Conservation (phyloP, 2,888 invertebrate genomes). For the Nephrotoma appendiculata region DNA sequence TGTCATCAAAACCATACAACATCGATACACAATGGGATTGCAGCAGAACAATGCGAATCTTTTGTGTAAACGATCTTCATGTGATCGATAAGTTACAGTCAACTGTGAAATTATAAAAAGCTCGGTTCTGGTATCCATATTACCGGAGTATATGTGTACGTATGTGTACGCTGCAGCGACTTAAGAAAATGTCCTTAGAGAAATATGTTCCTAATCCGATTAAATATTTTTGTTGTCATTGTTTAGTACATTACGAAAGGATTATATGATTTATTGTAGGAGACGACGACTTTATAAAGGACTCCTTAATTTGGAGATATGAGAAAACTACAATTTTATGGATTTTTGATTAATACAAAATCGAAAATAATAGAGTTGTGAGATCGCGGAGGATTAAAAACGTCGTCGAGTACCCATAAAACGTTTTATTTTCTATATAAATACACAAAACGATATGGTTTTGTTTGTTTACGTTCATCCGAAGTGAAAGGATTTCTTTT, state of each 20-base stretch:
- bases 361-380: not conserved
- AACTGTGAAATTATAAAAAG: not conserved
- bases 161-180: not conserved
- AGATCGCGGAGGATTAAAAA: not conserved
- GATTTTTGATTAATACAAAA: not conserved
- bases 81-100: not conserved
- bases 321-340: not conserved
- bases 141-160: too few species aligned
- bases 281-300: not conserved
- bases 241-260: not conserved
- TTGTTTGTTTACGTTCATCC: not conserved
- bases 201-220: not conserved
- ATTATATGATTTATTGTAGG: not conserved
- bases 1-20: not conserved
- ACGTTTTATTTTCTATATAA: not conserved
- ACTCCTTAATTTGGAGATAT: not conserved
- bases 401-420: not conserved
- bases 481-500: not conserved
- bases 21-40: not conserved
- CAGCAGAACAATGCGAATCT: not conserved
- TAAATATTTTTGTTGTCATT: not conserved
- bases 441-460: not conserved
- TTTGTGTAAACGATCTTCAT: not conserved
- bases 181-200: not conserved
- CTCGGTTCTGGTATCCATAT: too few species aligned